These are phyloP conservation scores for Drosophila anomalata DNA, from an alignment of 2,888 invertebrate genomes.

Conservation along the genomic window DNA sequence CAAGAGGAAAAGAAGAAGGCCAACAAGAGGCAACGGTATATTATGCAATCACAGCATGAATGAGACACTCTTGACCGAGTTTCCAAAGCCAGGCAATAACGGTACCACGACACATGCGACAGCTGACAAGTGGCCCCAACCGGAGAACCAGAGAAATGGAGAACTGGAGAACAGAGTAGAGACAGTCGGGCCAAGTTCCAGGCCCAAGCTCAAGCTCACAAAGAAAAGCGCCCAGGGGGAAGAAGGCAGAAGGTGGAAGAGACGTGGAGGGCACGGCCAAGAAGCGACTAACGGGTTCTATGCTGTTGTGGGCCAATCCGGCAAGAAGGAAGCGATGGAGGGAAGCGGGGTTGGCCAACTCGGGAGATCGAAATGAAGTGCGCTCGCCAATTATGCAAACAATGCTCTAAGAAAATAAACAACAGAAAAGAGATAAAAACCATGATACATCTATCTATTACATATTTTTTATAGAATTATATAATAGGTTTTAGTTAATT, in stretches of 20 bases:
- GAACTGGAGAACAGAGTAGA: constrained; percentile 6
- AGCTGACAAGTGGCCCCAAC: constrained; percentile 66
- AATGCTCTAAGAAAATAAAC: constrained; percentile 13
- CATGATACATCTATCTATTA: not conserved
- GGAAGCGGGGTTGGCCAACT: constrained; percentile 9
- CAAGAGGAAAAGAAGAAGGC: constrained; percentile 35
- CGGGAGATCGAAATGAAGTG: constrained; percentile 33
- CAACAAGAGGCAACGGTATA: constrained; percentile 73
- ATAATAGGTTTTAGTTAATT: not conserved
- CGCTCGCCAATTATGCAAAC: constrained; percentile 39
- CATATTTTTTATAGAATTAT: not conserved
- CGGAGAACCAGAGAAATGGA: constrained; percentile 18
- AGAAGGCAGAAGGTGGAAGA: not conserved
- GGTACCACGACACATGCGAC: constrained; percentile 77
- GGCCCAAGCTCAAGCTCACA: constrained; percentile 26
- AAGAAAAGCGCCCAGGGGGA: constrained; percentile 21
- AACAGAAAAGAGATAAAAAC: not conserved
- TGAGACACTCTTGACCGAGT: constrained; percentile 83
- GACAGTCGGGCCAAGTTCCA: constrained; percentile 23
- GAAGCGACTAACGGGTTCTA: constrained; percentile 66
- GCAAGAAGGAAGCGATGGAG: not conserved
- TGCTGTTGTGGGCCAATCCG: constrained; percentile 34
- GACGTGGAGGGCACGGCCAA: constrained; percentile 35
- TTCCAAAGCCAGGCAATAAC: constrained; percentile 80
- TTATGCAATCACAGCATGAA: constrained; percentile 82